Base-by-base conservation (phyloP, 2,888 invertebrate species). In the Caenorhabditis japonica region DNA sequence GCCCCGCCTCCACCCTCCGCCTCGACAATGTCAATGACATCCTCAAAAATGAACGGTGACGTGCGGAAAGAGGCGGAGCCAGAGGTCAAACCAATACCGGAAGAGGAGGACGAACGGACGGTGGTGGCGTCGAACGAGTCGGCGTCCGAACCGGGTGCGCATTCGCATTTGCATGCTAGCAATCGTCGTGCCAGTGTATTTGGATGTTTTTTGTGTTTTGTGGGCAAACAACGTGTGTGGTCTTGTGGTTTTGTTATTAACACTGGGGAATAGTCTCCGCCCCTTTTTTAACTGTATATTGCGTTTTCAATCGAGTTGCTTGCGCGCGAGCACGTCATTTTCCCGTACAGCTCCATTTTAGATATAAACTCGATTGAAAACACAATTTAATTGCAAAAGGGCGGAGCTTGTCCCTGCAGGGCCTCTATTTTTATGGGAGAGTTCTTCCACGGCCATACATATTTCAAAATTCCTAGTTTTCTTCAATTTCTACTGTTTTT, bases 121-220 rank as follows among this genome's bases (percentile, higher is more conserved):
- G 38, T 55, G 4, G 56, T 49, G 17, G 56, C 70, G 36, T 55
- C 46, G 30, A 61, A 39, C 3, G 56, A 70, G 49, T 43, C 55
- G n/a, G 51, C 43, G 5, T 56, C 49, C 8, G 56, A 70, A 58
- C 70, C 70, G 21, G 61, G 61, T 61, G 55, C 58, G 70, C 19
- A 39, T 30, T 23, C 30, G 27, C 41, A 21, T 19, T 23, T 13
- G n/a, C 49, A 4, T 39, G 49, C 46, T 12, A 39, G 36, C 44
- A 46, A 39, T 66, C 44, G 43, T 58, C 15, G 17, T 52, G 49
- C 56, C 52, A 23, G 38, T 55, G 46, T 60, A 12, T 53, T 60
- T 23, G 30, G 44, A 51, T 58, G 56, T 38, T 30, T 58, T 27
- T 52, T 52, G 58, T 68, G 58, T 58, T 46, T 62, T 55, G 34